These are phyloP conservation scores for Scaptodrosophila lebanonensis DNA, from an alignment of 1,140 invertebrate genomes.

Conservation along the genomic window DNA sequence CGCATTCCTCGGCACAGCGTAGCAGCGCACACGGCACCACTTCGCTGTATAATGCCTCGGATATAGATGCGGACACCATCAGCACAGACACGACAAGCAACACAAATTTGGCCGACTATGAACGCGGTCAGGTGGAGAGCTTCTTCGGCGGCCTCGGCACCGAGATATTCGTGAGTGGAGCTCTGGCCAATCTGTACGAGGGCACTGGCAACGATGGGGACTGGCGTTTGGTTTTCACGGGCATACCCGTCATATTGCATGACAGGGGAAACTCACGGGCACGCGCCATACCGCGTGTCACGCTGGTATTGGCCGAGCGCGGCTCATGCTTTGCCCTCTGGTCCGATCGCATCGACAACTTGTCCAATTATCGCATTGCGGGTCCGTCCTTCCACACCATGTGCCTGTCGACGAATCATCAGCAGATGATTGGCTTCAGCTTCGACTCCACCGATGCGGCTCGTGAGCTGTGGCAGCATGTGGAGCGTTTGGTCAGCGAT, in stretches of 20 bases:
- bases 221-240: conserved; percentile 88
- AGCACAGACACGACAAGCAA: conserved; percentile 76
- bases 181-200: conserved; percentile 88
- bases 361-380: conserved; percentile 82
- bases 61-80: conserved; percentile 69
- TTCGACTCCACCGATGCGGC: conserved; percentile 88
- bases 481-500: conserved; percentile 85
- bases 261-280: conserved; percentile 86
- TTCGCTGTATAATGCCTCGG: conserved; percentile 64
- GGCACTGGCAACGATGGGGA: conserved; percentile 79
- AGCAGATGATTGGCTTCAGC: conserved; percentile 82
- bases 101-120: conserved; percentile 81
- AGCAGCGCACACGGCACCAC: conserved; percentile 67
- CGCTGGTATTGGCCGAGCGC: conserved; percentile 87
- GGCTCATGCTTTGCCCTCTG: conserved; percentile 92
- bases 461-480: conserved; percentile 83
- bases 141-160: conserved; percentile 89
- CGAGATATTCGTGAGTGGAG: conserved; percentile 87
- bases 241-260: conserved; percentile 88
- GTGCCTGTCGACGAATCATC: conserved; percentile 81
- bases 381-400: conserved; percentile 89
- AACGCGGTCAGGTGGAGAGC: conserved; percentile 86
- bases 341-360: conserved; percentile 88
- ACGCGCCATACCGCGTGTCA: conserved; percentile 84
- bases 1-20: conserved; percentile 56